A percentile compares a stretch with the other conserved stretches of the same genome.
phyloP scores from a whole-genome alignment of 2,888 invertebrate genomes.

The Lapara coniferarum region DNA sequence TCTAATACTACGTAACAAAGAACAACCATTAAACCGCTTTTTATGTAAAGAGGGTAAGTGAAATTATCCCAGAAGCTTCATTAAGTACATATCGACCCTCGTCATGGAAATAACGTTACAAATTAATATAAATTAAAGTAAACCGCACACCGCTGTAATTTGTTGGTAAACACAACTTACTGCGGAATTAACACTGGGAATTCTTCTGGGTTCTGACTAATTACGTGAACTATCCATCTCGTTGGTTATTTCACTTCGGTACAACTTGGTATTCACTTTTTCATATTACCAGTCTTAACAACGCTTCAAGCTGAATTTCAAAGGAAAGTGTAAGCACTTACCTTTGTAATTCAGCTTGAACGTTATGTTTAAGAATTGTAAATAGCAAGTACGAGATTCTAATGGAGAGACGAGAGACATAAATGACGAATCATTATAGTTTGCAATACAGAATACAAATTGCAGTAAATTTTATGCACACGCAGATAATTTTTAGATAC shows the following conservation, averaged over 20 bases:
- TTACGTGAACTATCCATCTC: conserved; percentile 24
- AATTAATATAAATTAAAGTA: conserved; percentile 30
- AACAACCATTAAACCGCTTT: neutral
- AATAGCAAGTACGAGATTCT: neutral
- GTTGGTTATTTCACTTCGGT: conserved; percentile 1
- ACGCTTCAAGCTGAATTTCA: conserved; percentile 9
- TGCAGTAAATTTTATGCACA: too few species aligned
- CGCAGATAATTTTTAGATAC: too few species aligned
- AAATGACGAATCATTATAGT: neutral
- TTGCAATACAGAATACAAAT: neutral
- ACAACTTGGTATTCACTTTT: conserved; percentile 8
- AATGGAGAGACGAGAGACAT: neutral
- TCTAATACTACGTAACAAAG: neutral
- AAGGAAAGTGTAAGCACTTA: neutral
- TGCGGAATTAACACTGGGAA: conserved; percentile 27
- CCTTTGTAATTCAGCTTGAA: too few species aligned
- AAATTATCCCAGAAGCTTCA: neutral
- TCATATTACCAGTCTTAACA: conserved; percentile 20
- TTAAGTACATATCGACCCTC: conserved; percentile 29
- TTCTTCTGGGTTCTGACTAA: conserved; percentile 23
- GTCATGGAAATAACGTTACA: conserved; percentile 35
- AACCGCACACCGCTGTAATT: conserved; percentile 31
- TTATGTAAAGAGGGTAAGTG: neutral
- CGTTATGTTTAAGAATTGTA: conserved; percentile 11
- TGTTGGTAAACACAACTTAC: conserved; percentile 13